Conservation (phyloP, 2,113 vertebrate species). For the Onychostoma macrolepis region DNA sequence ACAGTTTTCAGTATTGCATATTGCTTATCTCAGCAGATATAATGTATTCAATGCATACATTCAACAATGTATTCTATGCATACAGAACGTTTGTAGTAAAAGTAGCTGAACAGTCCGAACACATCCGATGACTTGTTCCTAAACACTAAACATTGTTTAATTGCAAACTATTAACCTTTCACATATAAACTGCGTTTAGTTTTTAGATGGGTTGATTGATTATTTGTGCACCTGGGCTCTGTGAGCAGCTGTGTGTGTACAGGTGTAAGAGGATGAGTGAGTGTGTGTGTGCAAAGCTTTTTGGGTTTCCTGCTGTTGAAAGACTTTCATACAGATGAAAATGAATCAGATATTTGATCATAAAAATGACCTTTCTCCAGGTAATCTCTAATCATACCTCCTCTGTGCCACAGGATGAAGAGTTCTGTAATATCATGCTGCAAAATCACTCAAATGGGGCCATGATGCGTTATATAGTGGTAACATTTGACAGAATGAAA, state of each 20-base stretch:
- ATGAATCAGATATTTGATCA: background rate
- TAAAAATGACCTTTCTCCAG: background rate
- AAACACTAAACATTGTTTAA: background rate
- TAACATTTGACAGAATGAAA: background rate
- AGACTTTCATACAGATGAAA: background rate
- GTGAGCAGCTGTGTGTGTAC: background rate
- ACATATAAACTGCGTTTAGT: background rate
- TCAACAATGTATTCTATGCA: background rate
- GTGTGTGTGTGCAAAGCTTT: background rate
- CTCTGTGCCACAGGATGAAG: background rate
- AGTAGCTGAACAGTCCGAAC: no score
- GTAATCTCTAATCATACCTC: background rate
- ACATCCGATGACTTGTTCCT: background rate
- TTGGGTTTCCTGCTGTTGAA: background rate
- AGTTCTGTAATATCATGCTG: background rate
- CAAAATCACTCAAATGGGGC: no score
- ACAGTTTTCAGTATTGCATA: no score
- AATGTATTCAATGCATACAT: background rate
- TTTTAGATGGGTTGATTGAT: background rate
- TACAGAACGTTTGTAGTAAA: background rate
- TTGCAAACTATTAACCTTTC: background rate
- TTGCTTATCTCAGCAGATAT: no score
- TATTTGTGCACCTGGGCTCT: background rate
- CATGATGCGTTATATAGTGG: background rate
- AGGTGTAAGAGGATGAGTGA: background rate